phyloP scores from a whole-genome alignment of 2,113 vertebrate species.

The Mormyrus lacerda region DNA sequence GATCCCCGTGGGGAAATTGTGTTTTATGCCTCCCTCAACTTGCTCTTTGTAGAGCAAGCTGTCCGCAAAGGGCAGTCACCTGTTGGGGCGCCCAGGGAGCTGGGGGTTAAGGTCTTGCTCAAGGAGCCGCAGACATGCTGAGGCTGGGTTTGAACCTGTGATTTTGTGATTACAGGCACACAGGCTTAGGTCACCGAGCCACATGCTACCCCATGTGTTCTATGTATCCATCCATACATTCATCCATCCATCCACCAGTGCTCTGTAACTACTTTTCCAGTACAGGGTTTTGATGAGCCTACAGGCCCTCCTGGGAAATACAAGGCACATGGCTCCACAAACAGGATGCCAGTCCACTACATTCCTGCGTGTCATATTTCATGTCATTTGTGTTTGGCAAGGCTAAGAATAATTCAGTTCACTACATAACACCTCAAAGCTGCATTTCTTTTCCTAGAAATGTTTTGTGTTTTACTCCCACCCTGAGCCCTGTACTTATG shows the following conservation, averaged over 20 bases:
- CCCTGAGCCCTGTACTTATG: background rate
- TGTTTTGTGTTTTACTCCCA: background rate
- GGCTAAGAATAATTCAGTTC: background rate
- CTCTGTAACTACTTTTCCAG: background rate
- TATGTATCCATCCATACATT: background rate
- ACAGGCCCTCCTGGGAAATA: background rate
- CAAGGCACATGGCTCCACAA: background rate
- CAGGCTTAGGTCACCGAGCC: no score
- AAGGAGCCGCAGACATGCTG: no score
- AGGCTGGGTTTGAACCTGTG: no score
- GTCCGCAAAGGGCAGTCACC: no score
- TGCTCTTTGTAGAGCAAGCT: no score
- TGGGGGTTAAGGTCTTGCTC: no score
- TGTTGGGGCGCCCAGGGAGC: no score
- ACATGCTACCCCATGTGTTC: no score
- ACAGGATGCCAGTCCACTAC: background rate
- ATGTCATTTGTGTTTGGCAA: background rate
- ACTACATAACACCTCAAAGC: background rate
- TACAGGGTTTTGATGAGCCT: background rate
- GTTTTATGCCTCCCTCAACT: no score
- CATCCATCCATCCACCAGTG: background rate
- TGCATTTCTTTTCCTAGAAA: background rate
- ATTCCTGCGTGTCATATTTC: background rate
- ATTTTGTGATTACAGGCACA: no score
- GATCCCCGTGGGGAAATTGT: no score